A percentile compares a stretch with the other conserved stretches of the same genome.
Evolutionary conservation across 1,140 invertebrate species (phyloP).

Genomic region (Drosophila pruinosa): DNA sequence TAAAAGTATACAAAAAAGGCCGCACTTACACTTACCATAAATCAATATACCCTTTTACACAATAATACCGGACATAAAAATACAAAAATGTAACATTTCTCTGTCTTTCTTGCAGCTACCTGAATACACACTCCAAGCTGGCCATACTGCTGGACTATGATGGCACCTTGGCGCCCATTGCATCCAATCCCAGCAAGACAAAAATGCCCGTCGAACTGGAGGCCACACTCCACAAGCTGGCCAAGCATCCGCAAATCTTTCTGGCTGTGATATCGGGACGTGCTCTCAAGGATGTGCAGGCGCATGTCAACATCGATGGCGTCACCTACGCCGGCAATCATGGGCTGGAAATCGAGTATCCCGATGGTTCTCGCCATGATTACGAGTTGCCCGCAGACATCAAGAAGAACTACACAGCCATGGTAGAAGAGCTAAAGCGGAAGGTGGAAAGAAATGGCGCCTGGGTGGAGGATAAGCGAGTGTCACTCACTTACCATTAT

Average conservation of each 20-base stretch:
- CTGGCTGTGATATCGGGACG: constrained; percentile 93
- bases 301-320: constrained; percentile 93
- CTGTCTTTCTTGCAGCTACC: constrained; percentile 85
- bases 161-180: constrained; percentile 93
- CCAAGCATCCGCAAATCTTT: constrained; percentile 92
- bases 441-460: constrained; percentile 92
- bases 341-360: constrained; percentile 93
- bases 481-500: constrained; percentile 94
- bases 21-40: no score
- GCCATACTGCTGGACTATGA: constrained; percentile 94
- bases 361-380: constrained; percentile 93
- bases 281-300: constrained; percentile 92
- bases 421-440: constrained; percentile 90
- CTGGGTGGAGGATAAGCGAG: constrained; percentile 95
- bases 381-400: constrained; percentile 93
- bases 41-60: no score
- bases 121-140: constrained; percentile 90
- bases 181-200: constrained; percentile 93
- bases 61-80: neutral
- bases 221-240: constrained; percentile 89
- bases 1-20: no score
- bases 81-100: neutral
- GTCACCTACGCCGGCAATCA: constrained; percentile 95
- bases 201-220: constrained; percentile 91
- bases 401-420: constrained; percentile 89